Evolutionary conservation across 2,888 invertebrate species (phyloP).

Genomic region (Drosophila diplacantha): DNA sequence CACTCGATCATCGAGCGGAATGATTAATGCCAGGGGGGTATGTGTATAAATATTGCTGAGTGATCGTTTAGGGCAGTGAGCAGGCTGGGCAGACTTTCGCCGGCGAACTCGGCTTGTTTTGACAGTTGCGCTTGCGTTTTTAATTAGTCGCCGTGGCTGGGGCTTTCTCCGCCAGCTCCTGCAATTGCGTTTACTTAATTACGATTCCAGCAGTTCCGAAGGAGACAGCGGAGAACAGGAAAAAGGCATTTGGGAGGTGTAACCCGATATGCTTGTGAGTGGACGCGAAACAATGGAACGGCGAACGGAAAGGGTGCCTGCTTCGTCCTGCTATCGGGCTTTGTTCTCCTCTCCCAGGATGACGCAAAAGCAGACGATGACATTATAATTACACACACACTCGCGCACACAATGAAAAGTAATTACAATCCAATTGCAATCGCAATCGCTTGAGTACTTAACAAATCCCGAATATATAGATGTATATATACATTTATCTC

Average conservation of each 20-base stretch:
- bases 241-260: conserved; percentile 57
- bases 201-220: conserved; percentile 30
- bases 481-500: conserved; percentile 5
- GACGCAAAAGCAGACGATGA: conserved; percentile 56
- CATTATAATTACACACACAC: conserved; percentile 66
- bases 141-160: conserved; percentile 56
- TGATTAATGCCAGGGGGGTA: conserved; percentile 55
- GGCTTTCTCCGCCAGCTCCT: conserved; percentile 25
- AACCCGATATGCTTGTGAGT: conserved; percentile 69
- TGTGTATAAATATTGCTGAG: conserved; percentile 66
- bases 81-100: conserved; percentile 30
- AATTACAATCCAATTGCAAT: conserved; percentile 74
- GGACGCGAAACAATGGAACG: conserved; percentile 49
- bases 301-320: conserved; percentile 57
- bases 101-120: conserved; percentile 36
- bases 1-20: conserved; percentile 64
- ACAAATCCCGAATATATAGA: conserved; percentile 26
- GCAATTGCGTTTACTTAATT: conserved; percentile 64
- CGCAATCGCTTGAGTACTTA: conserved; percentile 42
- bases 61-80: conserved; percentile 72
- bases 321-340: conserved; percentile 21
- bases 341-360: conserved; percentile 47
- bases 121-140: conserved; percentile 50
- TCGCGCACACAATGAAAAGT: conserved; percentile 35
- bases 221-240: conserved; percentile 38